Conservation (phyloP, 2,888 invertebrate species). For the Parnassius mnemosyne region DNA sequence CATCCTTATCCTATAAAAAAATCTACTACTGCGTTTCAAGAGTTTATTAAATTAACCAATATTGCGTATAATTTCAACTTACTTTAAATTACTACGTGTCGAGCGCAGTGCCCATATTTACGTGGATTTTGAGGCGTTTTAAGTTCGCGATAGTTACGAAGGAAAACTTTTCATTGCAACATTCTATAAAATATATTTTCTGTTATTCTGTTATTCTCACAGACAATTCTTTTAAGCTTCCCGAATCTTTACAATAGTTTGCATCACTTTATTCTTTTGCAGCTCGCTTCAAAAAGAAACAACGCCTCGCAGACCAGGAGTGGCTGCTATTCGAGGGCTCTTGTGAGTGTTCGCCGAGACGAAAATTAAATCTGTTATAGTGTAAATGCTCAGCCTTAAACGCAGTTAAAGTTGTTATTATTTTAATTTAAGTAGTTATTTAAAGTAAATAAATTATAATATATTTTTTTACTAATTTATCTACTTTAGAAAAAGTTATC, state of each 20-base stretch:
- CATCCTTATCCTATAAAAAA: too few species aligned
- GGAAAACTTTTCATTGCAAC: neutral
- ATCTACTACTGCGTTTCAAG: too few species aligned
- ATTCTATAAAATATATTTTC: neutral
- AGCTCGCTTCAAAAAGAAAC: conserved; percentile 14
- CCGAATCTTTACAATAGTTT: neutral
- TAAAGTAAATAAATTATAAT: too few species aligned
- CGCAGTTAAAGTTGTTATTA: neutral
- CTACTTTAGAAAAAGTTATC: too few species aligned
- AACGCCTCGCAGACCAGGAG: conserved; percentile 6
- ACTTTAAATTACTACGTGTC: too few species aligned
- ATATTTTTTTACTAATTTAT: too few species aligned
- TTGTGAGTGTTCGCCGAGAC: conserved; percentile 1
- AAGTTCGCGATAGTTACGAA: too few species aligned
- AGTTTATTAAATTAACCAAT: too few species aligned
- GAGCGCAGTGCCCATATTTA: too few species aligned
- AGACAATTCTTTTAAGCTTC: neutral
- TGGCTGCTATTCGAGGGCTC: conserved; percentile 13
- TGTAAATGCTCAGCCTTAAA: conserved; percentile 9
- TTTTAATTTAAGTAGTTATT: neutral
- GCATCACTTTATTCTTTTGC: conserved; percentile 2
- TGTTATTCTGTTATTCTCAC: neutral
- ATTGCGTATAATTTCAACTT: too few species aligned
- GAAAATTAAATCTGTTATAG: conserved; percentile 10
- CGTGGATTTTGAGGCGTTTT: too few species aligned